Evolutionary conservation across 2,113 vertebrate genomes (phyloP).

Genomic region (Bos taurus): DNA sequence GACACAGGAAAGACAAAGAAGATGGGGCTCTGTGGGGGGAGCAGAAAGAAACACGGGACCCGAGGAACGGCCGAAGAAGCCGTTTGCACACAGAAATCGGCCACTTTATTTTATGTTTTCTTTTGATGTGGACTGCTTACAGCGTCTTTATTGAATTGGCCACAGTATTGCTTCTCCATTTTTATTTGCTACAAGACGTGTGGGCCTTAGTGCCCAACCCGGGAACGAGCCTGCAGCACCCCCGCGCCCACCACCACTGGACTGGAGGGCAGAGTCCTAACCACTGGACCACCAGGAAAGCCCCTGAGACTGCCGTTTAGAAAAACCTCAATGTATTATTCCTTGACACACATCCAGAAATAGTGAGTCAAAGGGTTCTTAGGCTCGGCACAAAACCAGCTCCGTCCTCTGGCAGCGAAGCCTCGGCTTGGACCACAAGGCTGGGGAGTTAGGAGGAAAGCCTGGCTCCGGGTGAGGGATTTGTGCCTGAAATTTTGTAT

Average conservation of each 20-base stretch:
- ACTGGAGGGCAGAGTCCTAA: neutral
- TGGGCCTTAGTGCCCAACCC: neutral
- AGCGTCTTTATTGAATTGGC: neutral
- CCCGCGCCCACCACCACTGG: accelerated
- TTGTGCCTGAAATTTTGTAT: neutral
- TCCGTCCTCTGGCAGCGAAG: neutral
- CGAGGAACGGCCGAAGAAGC: neutral
- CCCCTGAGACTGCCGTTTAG: neutral
- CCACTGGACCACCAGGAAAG: neutral
- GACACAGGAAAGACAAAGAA: neutral
- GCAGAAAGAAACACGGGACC: neutral
- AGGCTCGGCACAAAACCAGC: neutral
- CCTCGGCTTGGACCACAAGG: no score
- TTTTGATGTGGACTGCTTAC: neutral
- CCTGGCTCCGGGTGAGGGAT: neutral
- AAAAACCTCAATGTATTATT: neutral
- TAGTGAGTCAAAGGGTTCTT: neutral
- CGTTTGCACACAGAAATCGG: neutral
- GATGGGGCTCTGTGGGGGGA: accelerated
- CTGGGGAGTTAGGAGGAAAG: neutral
- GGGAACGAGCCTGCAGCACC: neutral
- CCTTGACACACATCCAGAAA: neutral
- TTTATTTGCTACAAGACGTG: neutral
- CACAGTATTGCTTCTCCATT: neutral
- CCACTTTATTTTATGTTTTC: neutral